Conservation (phyloP, 2,888 invertebrate species). For the Deilephila elpenor region DNA sequence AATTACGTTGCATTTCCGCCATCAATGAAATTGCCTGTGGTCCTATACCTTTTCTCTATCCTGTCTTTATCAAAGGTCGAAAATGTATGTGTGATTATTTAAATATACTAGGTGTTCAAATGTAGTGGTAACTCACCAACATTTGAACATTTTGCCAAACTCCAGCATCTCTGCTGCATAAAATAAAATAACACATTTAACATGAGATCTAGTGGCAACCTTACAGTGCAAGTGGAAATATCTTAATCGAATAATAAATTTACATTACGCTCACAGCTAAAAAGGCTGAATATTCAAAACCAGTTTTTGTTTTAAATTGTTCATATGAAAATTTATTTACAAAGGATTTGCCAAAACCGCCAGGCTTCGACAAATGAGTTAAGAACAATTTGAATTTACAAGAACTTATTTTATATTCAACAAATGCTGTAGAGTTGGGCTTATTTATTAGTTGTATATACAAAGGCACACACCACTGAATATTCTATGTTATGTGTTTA, state of each 20-base stretch:
- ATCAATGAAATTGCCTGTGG: too few species aligned
- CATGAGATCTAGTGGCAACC: conserved; percentile 28
- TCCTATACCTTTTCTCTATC: too few species aligned
- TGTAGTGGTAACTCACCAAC: neutral
- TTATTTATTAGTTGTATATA: too few species aligned
- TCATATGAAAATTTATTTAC: conserved; percentile 24
- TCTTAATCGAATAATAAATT: conserved; percentile 35
- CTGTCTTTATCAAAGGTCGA: too few species aligned
- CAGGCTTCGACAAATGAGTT: neutral
- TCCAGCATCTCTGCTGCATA: neutral
- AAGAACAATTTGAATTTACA: neutral
- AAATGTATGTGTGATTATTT: too few species aligned
- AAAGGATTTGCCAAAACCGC: neutral
- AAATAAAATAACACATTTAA: neutral
- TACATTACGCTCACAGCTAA: conserved; percentile 31
- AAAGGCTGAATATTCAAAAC: conserved; percentile 29
- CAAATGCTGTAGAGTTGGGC: neutral
- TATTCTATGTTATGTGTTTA: too few species aligned
- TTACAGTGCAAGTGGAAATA: conserved; percentile 8
- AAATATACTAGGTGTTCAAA: too few species aligned
- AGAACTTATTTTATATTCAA: conserved; percentile 2
- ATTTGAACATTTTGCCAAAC: neutral
- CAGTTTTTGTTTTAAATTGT: conserved; percentile 25
- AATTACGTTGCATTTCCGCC: too few species aligned
- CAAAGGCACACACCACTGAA: too few species aligned